phyloP scores from a whole-genome alignment of 2,113 vertebrate species.

The Hemiprocne comata region DNA sequence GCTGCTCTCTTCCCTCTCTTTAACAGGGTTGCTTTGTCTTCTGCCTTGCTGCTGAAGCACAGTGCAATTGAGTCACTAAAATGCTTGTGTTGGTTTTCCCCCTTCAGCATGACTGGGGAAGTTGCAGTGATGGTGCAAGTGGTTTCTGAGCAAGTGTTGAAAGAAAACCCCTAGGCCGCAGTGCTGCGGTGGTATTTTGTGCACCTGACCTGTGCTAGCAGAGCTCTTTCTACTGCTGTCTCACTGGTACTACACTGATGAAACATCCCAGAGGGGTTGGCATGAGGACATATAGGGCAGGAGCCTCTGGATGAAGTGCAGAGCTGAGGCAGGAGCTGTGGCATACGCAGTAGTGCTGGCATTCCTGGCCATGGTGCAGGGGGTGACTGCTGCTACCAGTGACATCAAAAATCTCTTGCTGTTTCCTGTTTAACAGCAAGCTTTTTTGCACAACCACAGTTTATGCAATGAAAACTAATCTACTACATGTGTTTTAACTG shows the following conservation, averaged over 20 bases:
- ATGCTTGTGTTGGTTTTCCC: not conserved
- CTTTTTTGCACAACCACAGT: not conserved
- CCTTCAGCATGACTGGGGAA: not conserved
- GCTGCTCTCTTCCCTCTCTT: not conserved
- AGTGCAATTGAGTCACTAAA: not conserved
- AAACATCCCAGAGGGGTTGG: not conserved
- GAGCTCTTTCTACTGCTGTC: not conserved
- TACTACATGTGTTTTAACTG: accelerated
- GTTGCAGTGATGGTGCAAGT: accelerated
- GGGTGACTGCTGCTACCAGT: not conserved
- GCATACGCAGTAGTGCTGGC: not conserved
- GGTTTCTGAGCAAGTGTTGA: not conserved
- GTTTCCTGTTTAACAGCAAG: not conserved
- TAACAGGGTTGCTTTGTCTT: not conserved
- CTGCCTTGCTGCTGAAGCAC: not conserved
- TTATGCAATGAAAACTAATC: not conserved
- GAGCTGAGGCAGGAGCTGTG: not conserved
- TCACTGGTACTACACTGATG: not conserved
- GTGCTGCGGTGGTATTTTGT: accelerated
- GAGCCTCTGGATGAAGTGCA: accelerated
- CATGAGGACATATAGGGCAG: accelerated
- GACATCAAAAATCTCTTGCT: not conserved
- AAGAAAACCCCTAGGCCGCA: accelerated
- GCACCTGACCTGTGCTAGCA: not conserved
- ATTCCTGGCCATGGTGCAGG: accelerated